phyloP scores from a whole-genome alignment of 2,797 vertebrate genomes.

The Helarctos malayanus region DNA sequence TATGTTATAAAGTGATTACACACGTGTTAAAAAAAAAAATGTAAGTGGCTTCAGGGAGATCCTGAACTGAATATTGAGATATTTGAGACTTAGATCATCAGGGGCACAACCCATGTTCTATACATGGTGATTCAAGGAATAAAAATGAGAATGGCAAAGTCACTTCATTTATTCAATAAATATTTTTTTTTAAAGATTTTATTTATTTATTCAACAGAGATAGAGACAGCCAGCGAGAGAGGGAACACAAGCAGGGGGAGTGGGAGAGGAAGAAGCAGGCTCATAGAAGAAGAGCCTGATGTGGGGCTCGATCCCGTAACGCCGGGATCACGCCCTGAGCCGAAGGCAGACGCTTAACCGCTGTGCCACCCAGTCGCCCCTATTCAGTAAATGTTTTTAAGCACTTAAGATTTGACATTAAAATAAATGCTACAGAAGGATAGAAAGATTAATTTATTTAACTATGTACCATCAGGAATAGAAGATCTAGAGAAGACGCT shows the following conservation, averaged over 20 bases:
- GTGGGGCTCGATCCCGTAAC: too few relatives aligned
- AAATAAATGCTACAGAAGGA: background rate
- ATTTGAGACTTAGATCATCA: background rate
- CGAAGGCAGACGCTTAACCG: too few relatives aligned
- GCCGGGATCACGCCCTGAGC: too few relatives aligned
- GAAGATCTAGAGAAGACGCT: background rate
- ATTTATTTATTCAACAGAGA: too few relatives aligned
- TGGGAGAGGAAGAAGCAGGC: too few relatives aligned
- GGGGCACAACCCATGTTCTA: background rate
- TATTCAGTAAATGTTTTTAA: constrained; percentile 18
- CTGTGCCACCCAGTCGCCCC: too few relatives aligned
- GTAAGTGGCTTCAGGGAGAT: background rate
- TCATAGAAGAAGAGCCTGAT: too few relatives aligned
- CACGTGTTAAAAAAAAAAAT: background rate
- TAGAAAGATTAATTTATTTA: background rate
- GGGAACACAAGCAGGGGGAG: too few relatives aligned
- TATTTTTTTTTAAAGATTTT: background rate
- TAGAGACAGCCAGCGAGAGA: too few relatives aligned
- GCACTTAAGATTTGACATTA: background rate
- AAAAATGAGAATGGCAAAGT: background rate
- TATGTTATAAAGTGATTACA: background rate
- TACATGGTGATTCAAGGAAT: background rate
- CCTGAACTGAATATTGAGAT: background rate
- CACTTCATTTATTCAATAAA: background rate
- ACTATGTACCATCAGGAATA: background rate